Evolutionary conservation across 2,113 vertebrate species (phyloP), one percentile per base, ranked within the genome.

Genomic region (Paratilapia polleni): DNA sequence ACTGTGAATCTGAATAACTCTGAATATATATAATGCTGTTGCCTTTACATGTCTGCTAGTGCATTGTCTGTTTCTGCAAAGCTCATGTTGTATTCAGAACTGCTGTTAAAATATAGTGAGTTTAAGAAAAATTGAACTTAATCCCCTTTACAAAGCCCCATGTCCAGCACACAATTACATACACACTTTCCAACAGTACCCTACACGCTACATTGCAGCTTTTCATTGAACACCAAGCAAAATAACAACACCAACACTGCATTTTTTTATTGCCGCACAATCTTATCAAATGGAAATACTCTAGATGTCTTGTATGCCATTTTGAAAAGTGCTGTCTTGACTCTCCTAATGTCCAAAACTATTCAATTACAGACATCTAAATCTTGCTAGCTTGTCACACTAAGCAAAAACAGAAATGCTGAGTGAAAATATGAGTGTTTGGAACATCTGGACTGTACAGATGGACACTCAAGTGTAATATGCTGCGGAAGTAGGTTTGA

Each of bases 361-460:
- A 6, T 13, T 15, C 66, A 1, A 26, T 31, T 73, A n/a, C 52
- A 73, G n/a, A 0, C 4, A 0, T 52, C 4, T 0, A 2, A 31
- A 34, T 13, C 26, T n/a, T 5, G 6, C 17, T 31, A 54, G 47
- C 26, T 54, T 31, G 47, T 73, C 68, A 73, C 66, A 52, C 38
- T 28, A 47, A 52, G 43, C 66, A 70, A 28, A 43, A 31, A 31
- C 17, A 70, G 66, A 70, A 52, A 70, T 0, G 17, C 43, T 20
- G 43, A 31, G 66, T 52, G 34, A 41, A 57, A 22, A 41, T 10
- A 3, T 26, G 56, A 60, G 58, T 13, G 22, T 26, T 1, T 43
- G 56, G 22, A 77, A 77, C 56, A 77, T 77, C 17, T 77, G 75
- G 34, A 20, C 57, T 2, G 22, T 77, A 17, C 75, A 77, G 36